Percentiles rank a stretch among this genome's conserved stretches.
Evolutionary conservation across 2,113 vertebrate species (phyloP).

Genomic region (Agapornis roseicollis): DNA sequence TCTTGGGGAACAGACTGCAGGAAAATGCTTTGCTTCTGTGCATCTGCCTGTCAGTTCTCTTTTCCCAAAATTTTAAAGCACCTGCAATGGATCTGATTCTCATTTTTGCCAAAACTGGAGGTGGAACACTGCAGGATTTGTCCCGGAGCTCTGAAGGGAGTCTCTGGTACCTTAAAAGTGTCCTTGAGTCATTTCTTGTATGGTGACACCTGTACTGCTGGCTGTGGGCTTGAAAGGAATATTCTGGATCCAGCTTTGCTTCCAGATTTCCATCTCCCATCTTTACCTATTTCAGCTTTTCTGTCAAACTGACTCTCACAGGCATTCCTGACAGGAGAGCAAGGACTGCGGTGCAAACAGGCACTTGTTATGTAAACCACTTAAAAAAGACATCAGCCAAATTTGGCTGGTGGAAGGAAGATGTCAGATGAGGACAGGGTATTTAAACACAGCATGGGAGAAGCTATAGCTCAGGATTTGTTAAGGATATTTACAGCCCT

Average conservation of each 20-base stretch:
- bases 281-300: not conserved
- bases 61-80: not conserved
- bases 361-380: slow-evolving; percentile 35
- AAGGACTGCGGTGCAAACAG: not conserved
- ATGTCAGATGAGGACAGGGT: slow-evolving; percentile 27
- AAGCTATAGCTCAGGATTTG: not conserved
- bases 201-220: not conserved
- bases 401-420: not conserved
- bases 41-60: not conserved
- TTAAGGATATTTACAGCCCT: not conserved
- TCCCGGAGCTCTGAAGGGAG: not conserved
- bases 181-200: not conserved
- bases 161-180: not conserved
- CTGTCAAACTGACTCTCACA: not conserved
- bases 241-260: not conserved
- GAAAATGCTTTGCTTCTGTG: not conserved
- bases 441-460: not conserved
- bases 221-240: not conserved
- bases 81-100: not conserved
- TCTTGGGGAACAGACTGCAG: not conserved
- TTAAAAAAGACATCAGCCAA: not conserved
- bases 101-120: not conserved
- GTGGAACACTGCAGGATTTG: not conserved
- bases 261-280: not conserved
- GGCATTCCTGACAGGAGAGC: not conserved